These are phyloP conservation scores for Apamea anceps DNA, from an alignment of 2,888 invertebrate species.

Conservation along the genomic window DNA sequence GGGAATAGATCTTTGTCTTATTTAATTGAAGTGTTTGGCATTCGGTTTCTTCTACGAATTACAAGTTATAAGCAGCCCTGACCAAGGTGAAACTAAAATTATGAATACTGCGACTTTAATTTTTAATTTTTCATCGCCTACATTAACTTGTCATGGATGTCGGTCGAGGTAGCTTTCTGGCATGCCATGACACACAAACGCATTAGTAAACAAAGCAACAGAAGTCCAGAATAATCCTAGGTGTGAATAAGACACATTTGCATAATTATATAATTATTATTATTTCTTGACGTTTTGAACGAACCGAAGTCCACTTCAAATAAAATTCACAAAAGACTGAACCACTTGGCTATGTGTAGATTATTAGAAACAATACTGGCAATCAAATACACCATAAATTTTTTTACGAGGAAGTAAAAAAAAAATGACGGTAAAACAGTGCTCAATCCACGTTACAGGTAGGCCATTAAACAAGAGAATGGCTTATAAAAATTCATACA, in stretches of 20 bases:
- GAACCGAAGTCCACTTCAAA: not conserved
- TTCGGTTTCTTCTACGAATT: not conserved
- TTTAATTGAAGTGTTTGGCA: conserved; percentile 14
- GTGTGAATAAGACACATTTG: not conserved
- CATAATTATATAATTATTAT: not conserved
- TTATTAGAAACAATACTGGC: not conserved
- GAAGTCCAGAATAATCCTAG: not conserved
- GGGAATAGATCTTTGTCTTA: conserved; percentile 5
- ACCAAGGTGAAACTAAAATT: conserved; percentile 4
- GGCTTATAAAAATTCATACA: conserved; percentile 13
- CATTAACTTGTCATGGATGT: not conserved
- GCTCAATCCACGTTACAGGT: conserved; percentile 1
- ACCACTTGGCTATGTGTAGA: not conserved
- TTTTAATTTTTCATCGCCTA: not conserved
- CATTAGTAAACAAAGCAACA: conserved; percentile 6
- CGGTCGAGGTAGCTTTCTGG: conserved; percentile 16
- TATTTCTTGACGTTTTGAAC: not conserved
- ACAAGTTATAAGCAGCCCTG: not conserved
- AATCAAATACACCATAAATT: conserved; percentile 27
- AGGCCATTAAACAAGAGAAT: conserved; percentile 16
- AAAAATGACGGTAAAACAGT: not conserved
- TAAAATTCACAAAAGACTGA: not conserved
- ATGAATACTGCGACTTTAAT: not conserved
- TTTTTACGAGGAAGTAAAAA: conserved; percentile 33
- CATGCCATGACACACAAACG: conserved; percentile 1